Conservation (phyloP, 2,797 vertebrate species). For the Tachyglossus aculeatus region DNA sequence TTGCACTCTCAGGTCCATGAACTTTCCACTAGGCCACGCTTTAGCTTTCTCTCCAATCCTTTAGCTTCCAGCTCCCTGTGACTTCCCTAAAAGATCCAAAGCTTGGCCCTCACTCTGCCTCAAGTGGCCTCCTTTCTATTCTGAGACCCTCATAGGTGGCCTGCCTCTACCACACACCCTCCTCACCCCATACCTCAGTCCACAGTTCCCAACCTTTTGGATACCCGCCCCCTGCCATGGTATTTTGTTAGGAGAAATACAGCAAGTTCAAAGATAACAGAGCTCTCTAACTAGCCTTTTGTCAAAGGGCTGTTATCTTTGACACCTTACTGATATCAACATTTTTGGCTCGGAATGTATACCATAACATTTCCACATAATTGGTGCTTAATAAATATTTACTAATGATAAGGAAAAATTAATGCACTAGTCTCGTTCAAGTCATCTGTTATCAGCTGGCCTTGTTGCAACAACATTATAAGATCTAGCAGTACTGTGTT, state of each 20-base stretch:
- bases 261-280: slow-evolving; percentile 2
- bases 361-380: background rate
- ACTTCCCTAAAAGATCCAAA: too few relatives aligned
- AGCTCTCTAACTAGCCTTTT: slow-evolving; percentile 4
- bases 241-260: background rate
- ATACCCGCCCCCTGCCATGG: background rate
- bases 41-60: too few relatives aligned
- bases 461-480: background rate
- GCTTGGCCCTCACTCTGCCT: too few relatives aligned
- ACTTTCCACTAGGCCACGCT: too few relatives aligned
- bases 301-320: background rate
- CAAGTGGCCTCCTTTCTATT: too few relatives aligned
- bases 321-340: background rate
- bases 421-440: background rate
- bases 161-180: too few relatives aligned
- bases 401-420: slow-evolving; percentile 10
- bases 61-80: too few relatives aligned
- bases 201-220: background rate
- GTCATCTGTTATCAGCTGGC: slow-evolving; percentile 9
- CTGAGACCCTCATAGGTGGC: too few relatives aligned
- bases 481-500: background rate
- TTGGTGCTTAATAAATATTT: background rate
- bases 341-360: background rate
- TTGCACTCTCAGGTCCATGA: too few relatives aligned
- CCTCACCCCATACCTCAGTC: too few relatives aligned